Evolutionary conservation across 1,140 invertebrate genomes (phyloP), one percentile per base, ranked within the genome.

Genomic region (Drosophila quadrilineata): DNA sequence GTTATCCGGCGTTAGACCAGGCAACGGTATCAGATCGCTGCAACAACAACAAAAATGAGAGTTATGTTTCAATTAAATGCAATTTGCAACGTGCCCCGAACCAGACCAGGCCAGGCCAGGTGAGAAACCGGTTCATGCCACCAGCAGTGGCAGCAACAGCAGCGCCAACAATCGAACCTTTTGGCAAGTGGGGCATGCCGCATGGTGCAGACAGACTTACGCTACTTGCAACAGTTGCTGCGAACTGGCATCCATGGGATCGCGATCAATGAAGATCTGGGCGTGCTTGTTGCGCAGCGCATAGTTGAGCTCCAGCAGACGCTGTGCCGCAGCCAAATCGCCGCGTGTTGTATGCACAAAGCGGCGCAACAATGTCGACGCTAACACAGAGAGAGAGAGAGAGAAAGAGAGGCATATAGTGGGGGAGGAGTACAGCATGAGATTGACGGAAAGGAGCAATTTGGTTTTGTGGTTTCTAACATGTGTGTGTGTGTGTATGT

Each of bases 201-300:
- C 38, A 40, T 22, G 21, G 16, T 24, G 40, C 21, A 16, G 16
- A 26, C 8, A 12, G 10, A 88, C 89, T 90, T 88, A 93, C 93
- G 92, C 91, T 29, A 92, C 88, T 80, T 93, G 89, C 72, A 93
- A 90, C n/a, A 92, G 88, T 21, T 92, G 89, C 85, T 91, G 89
- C 21, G 93, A 92, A 53, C 91, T 91, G 28, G 90, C 88, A 8
- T 91, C 89, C 68, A 90, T 74, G 1, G 93, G 92, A 90, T 95
- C 93, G 33, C 93, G 89, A 35, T 93, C 91, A 46, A 88, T 88
- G 76, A 95, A 95, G 66, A 95, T 92, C 71, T 94, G 93, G 2
- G 93, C 92, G 8, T 92, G 90, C 54, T 91, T 93, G 8, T 91
- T 91, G 6, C 93, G 90, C 63, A 94, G 88, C 16, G 91, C 93